Percentiles rank a stretch among this genome's conserved stretches.
Conservation (phyloP, 2,113 vertebrate genomes). For the Collichthys lucidus region DNA sequence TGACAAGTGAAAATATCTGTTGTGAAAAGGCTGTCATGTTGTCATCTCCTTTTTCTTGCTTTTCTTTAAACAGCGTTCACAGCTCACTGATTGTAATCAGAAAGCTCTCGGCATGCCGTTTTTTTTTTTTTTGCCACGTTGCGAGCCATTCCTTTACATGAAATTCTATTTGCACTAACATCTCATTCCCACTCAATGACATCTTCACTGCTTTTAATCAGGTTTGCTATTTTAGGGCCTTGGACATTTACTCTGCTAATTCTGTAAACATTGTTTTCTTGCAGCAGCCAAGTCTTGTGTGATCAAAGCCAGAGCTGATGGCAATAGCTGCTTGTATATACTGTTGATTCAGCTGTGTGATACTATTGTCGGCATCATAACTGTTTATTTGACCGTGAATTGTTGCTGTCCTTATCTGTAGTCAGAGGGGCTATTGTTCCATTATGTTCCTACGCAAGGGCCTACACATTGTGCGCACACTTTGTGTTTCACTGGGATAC, state of each 20-base stretch:
- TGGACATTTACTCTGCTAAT: slow-evolving; percentile 67
- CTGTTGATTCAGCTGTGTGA: slow-evolving; percentile 82
- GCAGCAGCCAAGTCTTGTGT: slow-evolving; percentile 57
- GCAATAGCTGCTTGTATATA: slow-evolving; percentile 66
- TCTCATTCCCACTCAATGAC: slow-evolving; percentile 63
- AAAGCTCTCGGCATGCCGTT: slow-evolving; percentile 43
- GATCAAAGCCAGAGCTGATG: slow-evolving; percentile 73
- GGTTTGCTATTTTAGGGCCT: slow-evolving; percentile 62
- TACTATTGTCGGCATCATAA: slow-evolving; percentile 79
- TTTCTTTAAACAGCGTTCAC: slow-evolving; percentile 63
- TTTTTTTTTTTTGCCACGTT: slow-evolving; percentile 37
- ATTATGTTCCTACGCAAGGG: slow-evolving; percentile 69
- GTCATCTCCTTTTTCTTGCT: slow-evolving; percentile 2
- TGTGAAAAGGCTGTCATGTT: neutral
- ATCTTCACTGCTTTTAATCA: slow-evolving; percentile 63
- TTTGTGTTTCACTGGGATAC: slow-evolving; percentile 72
- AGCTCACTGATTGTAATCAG: slow-evolving; percentile 77
- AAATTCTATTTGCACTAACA: slow-evolving; percentile 43
- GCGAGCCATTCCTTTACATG: slow-evolving; percentile 42
- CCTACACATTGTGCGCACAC: slow-evolving; percentile 54
- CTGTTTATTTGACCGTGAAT: slow-evolving; percentile 83
- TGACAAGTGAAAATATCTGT: slow-evolving; percentile 8
- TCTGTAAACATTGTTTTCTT: slow-evolving; percentile 71
- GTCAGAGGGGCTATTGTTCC: slow-evolving; percentile 77
- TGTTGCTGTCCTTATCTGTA: slow-evolving; percentile 79